phyloP scores from a whole-genome alignment of 2,797 vertebrate genomes.

The Nasua narica region DNA sequence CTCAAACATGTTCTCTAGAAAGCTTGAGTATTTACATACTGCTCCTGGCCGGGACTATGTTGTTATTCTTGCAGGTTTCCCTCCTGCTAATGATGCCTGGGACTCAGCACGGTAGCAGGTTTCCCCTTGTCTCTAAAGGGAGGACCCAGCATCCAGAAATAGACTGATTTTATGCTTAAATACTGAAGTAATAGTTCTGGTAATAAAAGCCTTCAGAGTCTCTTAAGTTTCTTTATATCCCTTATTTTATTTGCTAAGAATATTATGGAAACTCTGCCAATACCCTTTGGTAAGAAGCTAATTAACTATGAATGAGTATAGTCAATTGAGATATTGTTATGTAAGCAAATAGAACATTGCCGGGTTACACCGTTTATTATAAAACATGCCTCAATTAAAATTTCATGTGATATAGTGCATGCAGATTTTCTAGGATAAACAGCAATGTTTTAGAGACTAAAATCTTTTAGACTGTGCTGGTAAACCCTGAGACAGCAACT shows the following conservation, averaged over 20 bases:
- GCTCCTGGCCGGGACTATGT: background rate
- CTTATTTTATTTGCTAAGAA: conserved; percentile 64
- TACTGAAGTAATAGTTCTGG: conserved; percentile 40
- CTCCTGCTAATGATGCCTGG: background rate
- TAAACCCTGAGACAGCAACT: conserved; percentile 20
- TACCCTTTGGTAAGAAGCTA: conserved; percentile 55
- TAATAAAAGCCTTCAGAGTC: conserved; percentile 17
- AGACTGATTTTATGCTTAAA: conserved; percentile 46
- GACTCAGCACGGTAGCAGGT: background rate
- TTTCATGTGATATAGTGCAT: conserved; percentile 56
- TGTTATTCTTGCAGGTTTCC: background rate
- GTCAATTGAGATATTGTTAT: conserved; percentile 46
- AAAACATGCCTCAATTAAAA: conserved; percentile 60
- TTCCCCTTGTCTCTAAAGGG: background rate
- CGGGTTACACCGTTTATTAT: conserved; percentile 33
- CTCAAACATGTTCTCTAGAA: background rate
- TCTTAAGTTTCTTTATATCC: conserved; percentile 29
- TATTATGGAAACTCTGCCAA: conserved; percentile 41
- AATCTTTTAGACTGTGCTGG: background rate
- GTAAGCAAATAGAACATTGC: conserved; percentile 48
- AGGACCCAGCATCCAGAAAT: background rate
- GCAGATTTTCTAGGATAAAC: conserved; percentile 41
- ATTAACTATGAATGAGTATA: conserved; percentile 70
- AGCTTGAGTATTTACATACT: background rate
- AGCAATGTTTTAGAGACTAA: conserved; percentile 39